These are phyloP conservation scores for Kuschelorhynchus macadamiae DNA, from an alignment of 2,888 invertebrate genomes.

Conservation along the genomic window DNA sequence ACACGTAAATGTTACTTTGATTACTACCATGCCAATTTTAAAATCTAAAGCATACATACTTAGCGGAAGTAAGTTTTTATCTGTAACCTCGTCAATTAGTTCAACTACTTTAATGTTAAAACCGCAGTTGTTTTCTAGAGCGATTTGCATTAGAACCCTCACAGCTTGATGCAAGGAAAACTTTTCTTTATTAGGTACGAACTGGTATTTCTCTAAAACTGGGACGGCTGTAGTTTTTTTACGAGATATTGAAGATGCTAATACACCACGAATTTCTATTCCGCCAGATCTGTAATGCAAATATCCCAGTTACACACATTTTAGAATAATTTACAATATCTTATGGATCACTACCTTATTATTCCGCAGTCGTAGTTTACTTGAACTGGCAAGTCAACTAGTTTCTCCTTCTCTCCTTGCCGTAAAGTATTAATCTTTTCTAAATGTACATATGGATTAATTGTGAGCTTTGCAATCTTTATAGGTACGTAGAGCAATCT, in stretches of 20 bases:
- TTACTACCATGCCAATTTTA: no score
- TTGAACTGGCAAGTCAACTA: conserved; percentile 61
- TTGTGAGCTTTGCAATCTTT: conserved; percentile 69
- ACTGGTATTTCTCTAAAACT: conserved; percentile 82
- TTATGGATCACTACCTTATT: conserved; percentile 51
- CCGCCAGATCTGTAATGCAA: conserved; percentile 75
- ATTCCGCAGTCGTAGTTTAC: conserved; percentile 65
- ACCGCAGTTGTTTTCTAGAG: conserved; percentile 76
- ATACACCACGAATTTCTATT: conserved; percentile 82
- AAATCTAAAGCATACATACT: no score
- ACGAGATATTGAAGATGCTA: conserved; percentile 82
- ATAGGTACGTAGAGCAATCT: conserved; percentile 80
- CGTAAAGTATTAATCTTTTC: conserved; percentile 38
- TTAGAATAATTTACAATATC: no score
- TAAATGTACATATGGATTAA: conserved; percentile 68
- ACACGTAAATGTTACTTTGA: no score
- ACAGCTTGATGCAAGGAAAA: conserved; percentile 66
- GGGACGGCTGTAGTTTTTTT: conserved; percentile 80
- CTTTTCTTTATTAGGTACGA: conserved; percentile 74
- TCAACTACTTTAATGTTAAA: conserved; percentile 70
- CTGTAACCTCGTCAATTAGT: conserved; percentile 56
- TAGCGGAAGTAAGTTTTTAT: conserved; percentile 58
- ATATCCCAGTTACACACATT: no score
- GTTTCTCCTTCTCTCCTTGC: not conserved
- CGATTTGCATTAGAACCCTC: conserved; percentile 77